Evolutionary conservation across 2,888 invertebrate species (phyloP).

Genomic region (Troides oblongomaculatus): DNA sequence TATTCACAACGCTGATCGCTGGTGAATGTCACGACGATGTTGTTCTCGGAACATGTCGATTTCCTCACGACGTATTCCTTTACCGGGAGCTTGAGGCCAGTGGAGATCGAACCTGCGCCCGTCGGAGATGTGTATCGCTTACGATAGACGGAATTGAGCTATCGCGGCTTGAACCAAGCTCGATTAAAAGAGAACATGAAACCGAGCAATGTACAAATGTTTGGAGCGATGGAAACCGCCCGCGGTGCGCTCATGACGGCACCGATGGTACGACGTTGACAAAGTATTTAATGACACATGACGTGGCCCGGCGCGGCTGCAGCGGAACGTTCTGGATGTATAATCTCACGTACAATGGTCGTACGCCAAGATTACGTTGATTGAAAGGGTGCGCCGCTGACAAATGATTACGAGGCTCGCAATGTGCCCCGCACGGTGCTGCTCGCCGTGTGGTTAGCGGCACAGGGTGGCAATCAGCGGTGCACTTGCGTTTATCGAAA

Average conservation of each 20-base stretch:
- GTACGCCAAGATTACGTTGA: constrained; percentile 22
- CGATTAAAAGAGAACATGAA: background rate
- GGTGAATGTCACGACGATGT: too few species aligned
- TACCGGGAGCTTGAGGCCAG: too few species aligned
- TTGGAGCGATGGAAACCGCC: constrained; percentile 7
- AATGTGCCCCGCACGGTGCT: constrained; percentile 11
- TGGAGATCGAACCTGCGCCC: too few species aligned
- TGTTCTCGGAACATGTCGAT: too few species aligned
- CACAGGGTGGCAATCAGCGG: background rate
- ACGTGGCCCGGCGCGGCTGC: constrained; percentile 13
- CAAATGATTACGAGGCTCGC: constrained; percentile 8
- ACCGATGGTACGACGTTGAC: constrained; percentile 35
- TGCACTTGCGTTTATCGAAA: constrained; percentile 7
- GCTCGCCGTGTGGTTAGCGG: constrained; percentile 11
- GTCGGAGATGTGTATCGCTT: too few species aligned
- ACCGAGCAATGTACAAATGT: background rate
- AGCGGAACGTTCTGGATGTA: constrained; percentile 13
- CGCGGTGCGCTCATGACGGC: constrained; percentile 11
- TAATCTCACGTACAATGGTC: constrained; percentile 27
- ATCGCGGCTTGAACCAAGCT: too few species aligned
- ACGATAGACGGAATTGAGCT: too few species aligned
- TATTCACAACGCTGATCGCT: too few species aligned
- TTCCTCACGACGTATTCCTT: too few species aligned
- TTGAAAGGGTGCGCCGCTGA: constrained; percentile 28
- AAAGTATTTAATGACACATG: constrained; percentile 36